Conservation (phyloP, 2,113 vertebrate species). For the Bucco capensis region DNA sequence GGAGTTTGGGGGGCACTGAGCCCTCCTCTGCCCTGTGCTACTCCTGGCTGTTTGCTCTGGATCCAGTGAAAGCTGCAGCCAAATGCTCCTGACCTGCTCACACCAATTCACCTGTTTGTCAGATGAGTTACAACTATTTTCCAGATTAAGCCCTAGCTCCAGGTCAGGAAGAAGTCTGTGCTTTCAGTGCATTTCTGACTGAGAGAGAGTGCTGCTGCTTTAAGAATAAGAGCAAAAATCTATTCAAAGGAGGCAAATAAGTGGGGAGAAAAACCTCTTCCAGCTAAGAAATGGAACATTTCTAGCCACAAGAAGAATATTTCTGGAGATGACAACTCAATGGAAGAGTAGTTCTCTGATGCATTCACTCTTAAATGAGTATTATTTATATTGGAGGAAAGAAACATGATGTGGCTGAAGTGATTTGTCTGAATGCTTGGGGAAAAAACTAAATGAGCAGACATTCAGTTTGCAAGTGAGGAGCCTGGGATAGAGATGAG, state of each 20-base stretch:
- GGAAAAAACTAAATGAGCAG: not conserved
- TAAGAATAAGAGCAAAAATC: not conserved
- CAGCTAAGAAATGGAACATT: slow-evolving; percentile 10
- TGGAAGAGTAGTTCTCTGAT: not conserved
- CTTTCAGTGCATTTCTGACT: not conserved
- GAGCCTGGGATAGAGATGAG: slow-evolving; percentile 10
- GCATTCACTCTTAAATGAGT: slow-evolving; percentile 31
- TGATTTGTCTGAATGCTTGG: not conserved
- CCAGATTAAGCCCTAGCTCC: not conserved
- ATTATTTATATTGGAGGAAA: slow-evolving; percentile 29
- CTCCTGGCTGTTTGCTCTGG: not conserved
- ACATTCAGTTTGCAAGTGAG: not conserved
- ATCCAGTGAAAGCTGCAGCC: not conserved
- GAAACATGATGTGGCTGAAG: not conserved
- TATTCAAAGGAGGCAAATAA: not conserved
- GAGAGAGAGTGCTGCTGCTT: not conserved
- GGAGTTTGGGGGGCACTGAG: not conserved
- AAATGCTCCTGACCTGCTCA: not conserved
- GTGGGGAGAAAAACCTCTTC: not conserved
- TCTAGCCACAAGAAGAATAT: slow-evolving; percentile 22
- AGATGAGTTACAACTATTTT: not conserved
- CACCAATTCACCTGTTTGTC: not conserved
- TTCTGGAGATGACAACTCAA: slow-evolving; percentile 32
- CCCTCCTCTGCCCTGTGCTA: not conserved
- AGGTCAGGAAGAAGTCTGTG: not conserved